Evolutionary conservation across 2,888 invertebrate species (phyloP), one percentile per base, ranked within the genome.

Genomic region (Melinaea marsaeus): DNA sequence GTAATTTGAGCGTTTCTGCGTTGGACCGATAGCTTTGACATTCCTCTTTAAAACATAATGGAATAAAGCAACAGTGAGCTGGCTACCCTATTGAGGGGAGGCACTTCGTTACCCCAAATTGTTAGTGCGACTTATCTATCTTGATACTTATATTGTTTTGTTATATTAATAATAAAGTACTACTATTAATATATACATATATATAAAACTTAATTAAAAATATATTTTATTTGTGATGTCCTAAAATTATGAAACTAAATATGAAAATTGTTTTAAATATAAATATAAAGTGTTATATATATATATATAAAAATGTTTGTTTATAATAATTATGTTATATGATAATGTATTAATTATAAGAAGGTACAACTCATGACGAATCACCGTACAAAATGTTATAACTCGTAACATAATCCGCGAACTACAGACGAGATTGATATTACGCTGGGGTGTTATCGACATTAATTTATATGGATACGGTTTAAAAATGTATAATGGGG

Each of bases 381-480:
- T 90, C 88, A 87, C 88, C 90, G 90, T 90, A 86, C 87, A 87
- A 87, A 90, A 90, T 90, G 85, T 88, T 88, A 90, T 90, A 90
- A 90, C 90, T 90, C 88, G 90, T 85, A 88, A 90, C 88, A 80
- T 88, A 90, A 90, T 90, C 90, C 88, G 89, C 87, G 88, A 90
- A 90, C 86, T 86, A 84, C 78, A 75, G 77, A 62, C 68, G 81
- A 86, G 89, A 90, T 88, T 90, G 89, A 90, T 89, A 89, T 85
- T 86, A 86, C 90, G 79, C 89, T 83, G 75, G 90, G 90, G 90
- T 86, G 84, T 83, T 83, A 86, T 88, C 85, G 89, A 84, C 90
- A 88, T 89, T 90, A 90, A 90, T 90, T 90, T 90, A 90, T 90
- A 90, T 89, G 88, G 89, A 86, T 88, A 89, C 88, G 89, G 86